Base-by-base conservation (phyloP, 35 echinoderm and acorn worm genomes). In the Acanthaster planci region DNA sequence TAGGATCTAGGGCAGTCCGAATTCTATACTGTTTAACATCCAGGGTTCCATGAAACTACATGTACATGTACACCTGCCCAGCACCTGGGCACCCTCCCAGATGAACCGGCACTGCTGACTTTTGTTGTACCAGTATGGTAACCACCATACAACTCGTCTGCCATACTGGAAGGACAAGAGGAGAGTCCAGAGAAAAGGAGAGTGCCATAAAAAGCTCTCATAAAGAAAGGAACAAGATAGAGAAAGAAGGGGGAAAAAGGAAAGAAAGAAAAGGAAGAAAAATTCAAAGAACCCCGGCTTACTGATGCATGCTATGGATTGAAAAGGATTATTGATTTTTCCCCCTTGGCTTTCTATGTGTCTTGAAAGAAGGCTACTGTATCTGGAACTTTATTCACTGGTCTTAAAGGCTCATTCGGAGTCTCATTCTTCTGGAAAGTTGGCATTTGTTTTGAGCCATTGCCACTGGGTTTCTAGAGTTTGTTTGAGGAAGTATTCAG, bases 271-370 rank as follows among this genome's bases (percentile, higher is more conserved):
- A 6, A 12, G 23, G 34, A 68, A 34, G 23, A 68, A 31, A 34
- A 31, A 23, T 19, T 7, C 23, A 34, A 35, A 68, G 60, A 68
- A 10, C 14, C 3, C 60, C 12, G 60, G 60, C 60, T 26, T 34
- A 68, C 23, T 68, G 60, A 68, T 68, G 60, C 60, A 68, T 68
- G 60, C 19, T 34, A 68, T 26, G 21, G 60, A 68, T 68, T 68
- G 60, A 31, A 31, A 68, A 68, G 60, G 29, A 9, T n/a, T 68
- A 68, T 68, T 68, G 60, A 68, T 68, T 68, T 68, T 68, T 26
- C 23, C 60, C 60, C 34, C 17, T 68, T 68, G 23, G 23, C 34
- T 35, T 68, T 8, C 2, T 6, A 23, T 35, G n/a, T 67, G n/a
- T 68, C 60, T 68, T 68, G 23, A 68, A 31, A 68, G 23, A 4